phyloP scores from a whole-genome alignment of 2,888 invertebrate genomes.

The Melanchra persicariae region DNA sequence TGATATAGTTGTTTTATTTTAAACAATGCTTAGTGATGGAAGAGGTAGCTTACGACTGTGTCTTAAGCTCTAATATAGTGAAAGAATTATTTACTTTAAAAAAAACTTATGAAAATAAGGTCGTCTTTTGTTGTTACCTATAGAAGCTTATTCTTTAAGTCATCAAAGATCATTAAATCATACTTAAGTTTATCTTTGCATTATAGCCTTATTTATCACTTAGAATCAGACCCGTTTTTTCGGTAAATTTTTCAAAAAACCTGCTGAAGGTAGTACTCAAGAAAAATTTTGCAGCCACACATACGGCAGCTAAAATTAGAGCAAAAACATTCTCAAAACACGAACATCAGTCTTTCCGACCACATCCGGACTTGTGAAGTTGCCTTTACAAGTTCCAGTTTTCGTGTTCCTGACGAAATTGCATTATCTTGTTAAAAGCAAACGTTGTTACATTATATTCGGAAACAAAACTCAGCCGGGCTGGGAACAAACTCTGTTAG shows the following conservation, averaged over 20 bases:
- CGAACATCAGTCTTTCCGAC: constrained; percentile 2
- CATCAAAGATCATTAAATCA: too few species aligned
- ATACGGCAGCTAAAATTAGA: neutral
- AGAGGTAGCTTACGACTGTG: too few species aligned
- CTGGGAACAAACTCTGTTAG: constrained; percentile 66
- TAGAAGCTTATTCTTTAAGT: too few species aligned
- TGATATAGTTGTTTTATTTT: neutral
- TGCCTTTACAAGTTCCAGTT: constrained; percentile 41
- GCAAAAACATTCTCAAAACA: constrained; percentile 8
- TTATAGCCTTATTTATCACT: too few species aligned
- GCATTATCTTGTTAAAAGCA: constrained; percentile 75
- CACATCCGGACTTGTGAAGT: constrained; percentile 33
- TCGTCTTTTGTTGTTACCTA: too few species aligned
- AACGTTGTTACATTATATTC: constrained; percentile 73
- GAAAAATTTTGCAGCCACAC: neutral
- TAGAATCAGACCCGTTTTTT: too few species aligned
- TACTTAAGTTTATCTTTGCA: too few species aligned
- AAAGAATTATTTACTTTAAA: neutral
- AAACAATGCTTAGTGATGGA: too few species aligned
- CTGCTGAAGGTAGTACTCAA: too few species aligned
- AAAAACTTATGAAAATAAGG: too few species aligned
- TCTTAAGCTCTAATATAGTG: too few species aligned
- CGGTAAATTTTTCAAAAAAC: too few species aligned
- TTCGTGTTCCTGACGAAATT: constrained; percentile 68
- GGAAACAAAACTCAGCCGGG: constrained; percentile 65